phyloP scores from a whole-genome alignment of 2,888 invertebrate species.

The Eilema griseolum region DNA sequence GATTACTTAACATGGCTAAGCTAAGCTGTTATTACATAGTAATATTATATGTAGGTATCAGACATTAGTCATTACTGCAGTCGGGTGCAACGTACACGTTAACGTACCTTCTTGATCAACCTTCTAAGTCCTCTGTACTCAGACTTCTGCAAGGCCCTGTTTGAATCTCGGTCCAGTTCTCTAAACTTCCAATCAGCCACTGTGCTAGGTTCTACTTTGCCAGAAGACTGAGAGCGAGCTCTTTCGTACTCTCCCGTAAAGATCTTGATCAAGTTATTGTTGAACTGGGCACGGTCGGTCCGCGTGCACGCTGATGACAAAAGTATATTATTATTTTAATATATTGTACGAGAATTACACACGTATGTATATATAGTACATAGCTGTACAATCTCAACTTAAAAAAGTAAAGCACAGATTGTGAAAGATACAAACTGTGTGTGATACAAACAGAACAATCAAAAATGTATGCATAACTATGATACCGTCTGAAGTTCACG shows the following conservation, averaged over 20 bases:
- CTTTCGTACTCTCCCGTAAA: conserved; percentile 93
- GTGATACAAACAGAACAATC: too few species aligned
- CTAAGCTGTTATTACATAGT: too few species aligned
- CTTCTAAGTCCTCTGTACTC: conserved; percentile 94
- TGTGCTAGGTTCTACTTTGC: conserved; percentile 75
- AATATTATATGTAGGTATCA: too few species aligned
- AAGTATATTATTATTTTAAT: not conserved
- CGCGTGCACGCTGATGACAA: conserved; percentile 88
- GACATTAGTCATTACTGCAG: too few species aligned
- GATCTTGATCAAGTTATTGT: conserved; percentile 93
- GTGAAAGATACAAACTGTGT: too few species aligned
- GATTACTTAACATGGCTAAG: too few species aligned
- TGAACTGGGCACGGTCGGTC: conserved; percentile 92
- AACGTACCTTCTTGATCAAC: conserved; percentile 91
- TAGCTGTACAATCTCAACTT: too few species aligned
- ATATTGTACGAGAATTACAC: too few species aligned
- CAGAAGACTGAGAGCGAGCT: conserved; percentile 66
- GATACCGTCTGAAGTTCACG: too few species aligned
- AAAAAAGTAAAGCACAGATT: too few species aligned
- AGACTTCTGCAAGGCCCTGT: conserved; percentile 91
- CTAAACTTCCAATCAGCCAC: conserved; percentile 97
- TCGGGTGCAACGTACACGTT: not conserved
- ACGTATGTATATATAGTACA: not conserved
- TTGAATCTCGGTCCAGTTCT: conserved; percentile 93
- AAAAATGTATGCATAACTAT: too few species aligned